Evolutionary conservation across 1,140 invertebrate species (phyloP).

Genomic region (Potamilus streckersoni): DNA sequence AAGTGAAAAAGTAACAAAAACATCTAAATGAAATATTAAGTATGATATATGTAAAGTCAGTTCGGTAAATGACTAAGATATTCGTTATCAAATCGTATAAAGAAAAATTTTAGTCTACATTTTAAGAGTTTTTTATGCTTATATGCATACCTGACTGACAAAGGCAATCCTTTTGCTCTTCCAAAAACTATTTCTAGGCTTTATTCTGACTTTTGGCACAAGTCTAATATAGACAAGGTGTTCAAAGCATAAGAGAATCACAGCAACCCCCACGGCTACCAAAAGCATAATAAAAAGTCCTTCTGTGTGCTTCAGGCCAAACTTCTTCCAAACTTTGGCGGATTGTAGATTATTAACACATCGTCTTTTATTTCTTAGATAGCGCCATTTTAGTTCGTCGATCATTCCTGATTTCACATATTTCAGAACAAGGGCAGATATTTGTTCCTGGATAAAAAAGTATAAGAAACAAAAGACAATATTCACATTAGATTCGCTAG

Average conservation of each 20-base stretch:
- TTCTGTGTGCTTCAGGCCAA: slow-evolving; percentile 44
- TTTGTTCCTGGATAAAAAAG: slow-evolving; percentile 2
- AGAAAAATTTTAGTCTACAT: too few relatives aligned
- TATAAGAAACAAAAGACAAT: too few relatives aligned
- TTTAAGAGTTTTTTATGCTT: too few relatives aligned
- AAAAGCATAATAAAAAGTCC: slow-evolving; percentile 87
- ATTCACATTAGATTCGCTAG: too few relatives aligned
- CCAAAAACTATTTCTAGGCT: slow-evolving; percentile 88
- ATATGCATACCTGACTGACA: slow-evolving; percentile 81
- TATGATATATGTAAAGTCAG: too few relatives aligned
- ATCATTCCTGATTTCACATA: slow-evolving; percentile 41
- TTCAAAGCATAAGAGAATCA: slow-evolving; percentile 85
- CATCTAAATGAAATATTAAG: too few relatives aligned
- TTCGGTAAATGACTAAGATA: too few relatives aligned
- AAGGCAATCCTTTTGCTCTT: slow-evolving; percentile 91
- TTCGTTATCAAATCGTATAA: too few relatives aligned
- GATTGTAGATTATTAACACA: background rate
- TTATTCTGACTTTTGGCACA: slow-evolving; percentile 81
- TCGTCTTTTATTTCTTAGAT: slow-evolving; percentile 22
- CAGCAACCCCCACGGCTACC: slow-evolving; percentile 82
- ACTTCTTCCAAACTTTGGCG: slow-evolving; percentile 6
- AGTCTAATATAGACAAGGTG: slow-evolving; percentile 87
- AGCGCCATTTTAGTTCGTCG: slow-evolving; percentile 39
- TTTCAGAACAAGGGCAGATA: slow-evolving; percentile 19
- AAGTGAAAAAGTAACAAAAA: too few relatives aligned